phyloP scores from a whole-genome alignment of 2,797 vertebrate species.

The Denticeps clupeoides region DNA sequence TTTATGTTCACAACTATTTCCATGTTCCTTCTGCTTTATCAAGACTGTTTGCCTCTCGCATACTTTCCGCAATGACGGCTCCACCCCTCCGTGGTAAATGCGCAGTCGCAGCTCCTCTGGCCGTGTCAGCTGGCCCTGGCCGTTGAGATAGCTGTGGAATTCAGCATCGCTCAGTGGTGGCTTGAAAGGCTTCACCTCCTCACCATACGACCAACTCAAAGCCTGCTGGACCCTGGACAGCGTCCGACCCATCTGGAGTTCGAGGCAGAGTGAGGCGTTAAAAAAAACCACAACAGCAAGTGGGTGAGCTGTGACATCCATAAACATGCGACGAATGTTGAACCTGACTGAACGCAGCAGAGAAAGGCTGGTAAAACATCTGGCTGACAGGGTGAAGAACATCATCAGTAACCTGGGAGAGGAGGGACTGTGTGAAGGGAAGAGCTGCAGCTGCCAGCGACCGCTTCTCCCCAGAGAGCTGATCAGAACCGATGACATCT shows the following conservation, averaged over 20 bases:
- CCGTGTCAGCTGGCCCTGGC: conserved; percentile 74
- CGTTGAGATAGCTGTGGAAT: conserved; percentile 80
- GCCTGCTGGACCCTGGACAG: conserved; percentile 81
- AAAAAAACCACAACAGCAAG: too few relatives aligned
- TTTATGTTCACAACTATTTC: too few relatives aligned
- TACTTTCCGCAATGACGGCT: conserved; percentile 85
- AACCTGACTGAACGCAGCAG: conserved; percentile 24
- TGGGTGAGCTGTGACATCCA: too few relatives aligned
- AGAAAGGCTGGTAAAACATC: conserved; percentile 29
- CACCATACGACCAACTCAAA: conserved; percentile 80
- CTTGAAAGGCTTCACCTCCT: conserved; percentile 81
- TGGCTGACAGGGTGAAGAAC: conserved; percentile 22
- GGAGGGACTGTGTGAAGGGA: conserved; percentile 84
- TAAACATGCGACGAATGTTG: too few relatives aligned
- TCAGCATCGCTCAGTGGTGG: conserved; percentile 77
- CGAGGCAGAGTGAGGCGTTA: not conserved
- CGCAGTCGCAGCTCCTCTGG: conserved; percentile 79
- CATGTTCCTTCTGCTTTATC: too few relatives aligned
- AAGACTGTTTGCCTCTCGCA: too few relatives aligned
- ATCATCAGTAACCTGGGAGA: conserved; percentile 77
- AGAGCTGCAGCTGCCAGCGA: conserved; percentile 74
- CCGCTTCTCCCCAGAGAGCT: conserved; percentile 70
- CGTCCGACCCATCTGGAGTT: conserved; percentile 78
- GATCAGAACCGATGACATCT: conserved; percentile 82
- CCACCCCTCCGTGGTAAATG: conserved; percentile 87